Evolutionary conservation across 2,888 invertebrate genomes (phyloP), one percentile per base, ranked within the genome.

Genomic region (Diachrysia chrysitis): DNA sequence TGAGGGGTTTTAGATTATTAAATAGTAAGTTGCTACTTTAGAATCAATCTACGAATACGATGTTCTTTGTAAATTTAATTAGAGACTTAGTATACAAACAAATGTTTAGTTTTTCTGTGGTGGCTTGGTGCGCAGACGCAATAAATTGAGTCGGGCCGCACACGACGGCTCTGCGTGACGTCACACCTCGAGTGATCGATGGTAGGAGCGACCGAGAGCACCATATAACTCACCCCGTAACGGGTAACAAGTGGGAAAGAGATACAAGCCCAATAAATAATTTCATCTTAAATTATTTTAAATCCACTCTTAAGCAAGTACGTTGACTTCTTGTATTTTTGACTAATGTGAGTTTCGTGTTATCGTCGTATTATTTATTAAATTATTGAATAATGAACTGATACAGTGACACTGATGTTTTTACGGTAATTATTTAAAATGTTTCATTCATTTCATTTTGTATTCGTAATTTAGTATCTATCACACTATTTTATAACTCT

Each of bases 151-250:
- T 79, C 87, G 79, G 94, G 95, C 95, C 95, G 93, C 95, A 95
- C 95, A 95, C 95, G 95, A 95, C 90, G 95, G 92, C 94, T 89
- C 94, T 89, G 94, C 93, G 93, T 95, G 95, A 95, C 95, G 95
- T 95, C 95, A 95, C 95, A 95, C 94, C 92, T 91, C 87, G 85
- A 84, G 91, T 95, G 95, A 95, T 95, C 93, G 95, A 95, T 95
- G 92, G 93, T 88, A 82, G 73, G 91, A 86, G 86, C 81, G 89
- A 92, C 87, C 72, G 90, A 89, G 92, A 92, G 82, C 87, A 87
- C 87, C 84, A 82, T 83, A 87, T 80, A 72, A 79, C 74, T 73
- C 72, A 71, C 66, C 79, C 82, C 81, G 82, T 78, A 80, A 81
- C 78, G 81, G 76, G 72, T 73, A 73, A 72, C 72, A 75, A 76